Conservation (phyloP, 2,113 vertebrate genomes). For the Taurulus bubalis region DNA sequence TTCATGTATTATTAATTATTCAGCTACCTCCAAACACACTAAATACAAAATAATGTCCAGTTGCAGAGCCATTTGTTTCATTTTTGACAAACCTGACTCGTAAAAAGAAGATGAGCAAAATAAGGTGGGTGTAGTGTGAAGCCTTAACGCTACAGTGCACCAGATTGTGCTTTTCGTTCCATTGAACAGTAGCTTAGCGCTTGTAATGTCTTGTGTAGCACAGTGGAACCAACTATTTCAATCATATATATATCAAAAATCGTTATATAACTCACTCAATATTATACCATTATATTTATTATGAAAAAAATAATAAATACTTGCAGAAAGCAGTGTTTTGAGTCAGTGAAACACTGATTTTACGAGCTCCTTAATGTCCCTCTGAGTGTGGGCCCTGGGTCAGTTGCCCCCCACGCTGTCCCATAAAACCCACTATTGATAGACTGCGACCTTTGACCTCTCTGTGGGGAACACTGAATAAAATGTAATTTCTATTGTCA, state of each 20-base stretch:
- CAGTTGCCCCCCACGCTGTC: too few relatives aligned
- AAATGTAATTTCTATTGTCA: not conserved
- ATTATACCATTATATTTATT: not conserved
- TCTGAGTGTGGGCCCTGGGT: not conserved
- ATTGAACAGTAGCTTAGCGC: not conserved
- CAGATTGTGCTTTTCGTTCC: too few relatives aligned
- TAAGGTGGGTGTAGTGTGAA: not conserved
- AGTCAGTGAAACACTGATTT: too few relatives aligned
- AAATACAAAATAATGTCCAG: not conserved
- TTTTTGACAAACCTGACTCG: not conserved
- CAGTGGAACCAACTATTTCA: not conserved
- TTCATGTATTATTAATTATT: not conserved
- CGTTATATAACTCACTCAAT: not conserved
- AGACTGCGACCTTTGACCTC: not conserved
- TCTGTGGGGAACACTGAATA: not conserved
- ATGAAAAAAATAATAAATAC: too few relatives aligned
- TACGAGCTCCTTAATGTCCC: not conserved
- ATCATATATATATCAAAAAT: too few relatives aligned
- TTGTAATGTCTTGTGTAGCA: not conserved
- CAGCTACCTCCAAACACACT: not conserved
- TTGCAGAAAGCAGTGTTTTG: too few relatives aligned
- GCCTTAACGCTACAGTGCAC: not conserved
- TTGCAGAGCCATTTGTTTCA: not conserved
- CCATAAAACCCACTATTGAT: not conserved
- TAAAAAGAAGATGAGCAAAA: not conserved